Percentiles rank a stretch among this genome's conserved stretches.
Conservation (phyloP, 2,888 invertebrate genomes). For the Hydrotaea diabolus region DNA sequence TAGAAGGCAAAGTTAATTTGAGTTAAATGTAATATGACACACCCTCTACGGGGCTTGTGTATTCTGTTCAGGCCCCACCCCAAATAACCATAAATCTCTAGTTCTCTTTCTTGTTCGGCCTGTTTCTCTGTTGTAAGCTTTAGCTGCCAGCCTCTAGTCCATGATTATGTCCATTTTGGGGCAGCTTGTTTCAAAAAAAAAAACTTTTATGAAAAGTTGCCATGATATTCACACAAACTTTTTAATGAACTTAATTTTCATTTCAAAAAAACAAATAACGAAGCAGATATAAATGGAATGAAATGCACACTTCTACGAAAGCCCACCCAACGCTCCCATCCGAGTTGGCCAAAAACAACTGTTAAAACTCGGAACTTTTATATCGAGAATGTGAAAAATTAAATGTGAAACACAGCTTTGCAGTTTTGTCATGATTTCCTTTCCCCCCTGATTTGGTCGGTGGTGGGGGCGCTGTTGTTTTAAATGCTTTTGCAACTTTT, state of each 20-base stretch:
- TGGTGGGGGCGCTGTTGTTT: neutral
- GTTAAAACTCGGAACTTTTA: neutral
- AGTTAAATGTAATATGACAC: neutral
- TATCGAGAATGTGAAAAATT: neutral
- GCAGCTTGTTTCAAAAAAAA: neutral
- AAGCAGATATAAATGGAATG: neutral
- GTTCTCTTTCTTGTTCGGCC: too few species aligned
- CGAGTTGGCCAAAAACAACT: neutral
- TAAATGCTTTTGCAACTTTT: constrained; percentile 8
- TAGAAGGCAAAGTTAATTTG: neutral
- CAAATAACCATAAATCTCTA: too few species aligned
- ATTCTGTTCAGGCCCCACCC: too few species aligned
- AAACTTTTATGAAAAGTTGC: constrained; percentile 6
- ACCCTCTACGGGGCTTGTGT: neutral
- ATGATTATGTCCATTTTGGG: neutral
- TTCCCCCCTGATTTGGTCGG: neutral
- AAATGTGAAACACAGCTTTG: neutral
- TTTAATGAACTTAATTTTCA: constrained; percentile 46
- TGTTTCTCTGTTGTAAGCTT: too few species aligned
- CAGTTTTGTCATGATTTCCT: neutral
- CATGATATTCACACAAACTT: constrained; percentile 21
- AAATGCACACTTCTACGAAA: constrained; percentile 16
- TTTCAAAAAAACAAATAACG: constrained; percentile 21
- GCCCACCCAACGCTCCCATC: neutral
- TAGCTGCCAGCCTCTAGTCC: too few species aligned